Evolutionary conservation across 2,113 vertebrate genomes (phyloP).

Genomic region (Clinocottus analis): DNA sequence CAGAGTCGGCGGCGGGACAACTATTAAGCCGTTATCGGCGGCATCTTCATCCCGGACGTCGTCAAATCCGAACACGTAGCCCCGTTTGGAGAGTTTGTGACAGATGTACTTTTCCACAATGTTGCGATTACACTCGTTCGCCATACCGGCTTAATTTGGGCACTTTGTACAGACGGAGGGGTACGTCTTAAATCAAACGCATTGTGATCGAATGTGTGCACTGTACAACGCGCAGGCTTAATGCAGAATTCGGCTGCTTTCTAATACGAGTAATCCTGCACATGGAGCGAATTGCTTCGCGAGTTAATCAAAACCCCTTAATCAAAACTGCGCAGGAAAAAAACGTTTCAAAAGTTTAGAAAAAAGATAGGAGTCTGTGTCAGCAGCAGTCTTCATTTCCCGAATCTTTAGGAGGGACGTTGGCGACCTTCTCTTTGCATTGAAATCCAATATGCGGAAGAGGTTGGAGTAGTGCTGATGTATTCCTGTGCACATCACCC

Average conservation of each 20-base stretch:
- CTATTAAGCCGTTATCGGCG: conserved; percentile 70
- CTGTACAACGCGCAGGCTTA: conserved; percentile 13
- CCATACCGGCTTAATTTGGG: conserved; percentile 77
- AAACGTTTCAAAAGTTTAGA: conserved; percentile 33
- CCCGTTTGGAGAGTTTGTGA: conserved; percentile 83
- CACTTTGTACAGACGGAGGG: conserved; percentile 43
- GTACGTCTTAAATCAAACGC: conserved; percentile 59
- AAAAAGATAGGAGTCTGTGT: conserved; percentile 27
- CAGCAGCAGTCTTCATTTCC: conserved; percentile 58
- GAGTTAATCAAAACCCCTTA: conserved; percentile 9
- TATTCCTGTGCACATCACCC: conserved; percentile 58
- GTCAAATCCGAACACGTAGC: conserved; percentile 74
- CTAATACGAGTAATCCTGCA: conserved; percentile 37
- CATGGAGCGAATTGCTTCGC: conserved; percentile 15
- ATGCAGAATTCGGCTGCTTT: conserved; percentile 38
- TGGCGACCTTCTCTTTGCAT: conserved; percentile 68
- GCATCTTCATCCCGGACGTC: conserved; percentile 59
- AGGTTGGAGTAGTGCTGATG: conserved; percentile 66
- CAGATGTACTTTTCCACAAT: conserved; percentile 84
- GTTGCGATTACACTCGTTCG: conserved; percentile 77
- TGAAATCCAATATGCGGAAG: conserved; percentile 82
- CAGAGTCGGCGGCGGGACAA: conserved; percentile 73
- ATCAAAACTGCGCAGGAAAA: conserved; percentile 19
- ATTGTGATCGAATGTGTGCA: conserved; percentile 45
- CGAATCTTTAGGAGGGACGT: conserved; percentile 60